These are phyloP conservation scores for Pygathrix nemaeus DNA, from an alignment of 2,113 vertebrate species.

Conservation along the genomic window DNA sequence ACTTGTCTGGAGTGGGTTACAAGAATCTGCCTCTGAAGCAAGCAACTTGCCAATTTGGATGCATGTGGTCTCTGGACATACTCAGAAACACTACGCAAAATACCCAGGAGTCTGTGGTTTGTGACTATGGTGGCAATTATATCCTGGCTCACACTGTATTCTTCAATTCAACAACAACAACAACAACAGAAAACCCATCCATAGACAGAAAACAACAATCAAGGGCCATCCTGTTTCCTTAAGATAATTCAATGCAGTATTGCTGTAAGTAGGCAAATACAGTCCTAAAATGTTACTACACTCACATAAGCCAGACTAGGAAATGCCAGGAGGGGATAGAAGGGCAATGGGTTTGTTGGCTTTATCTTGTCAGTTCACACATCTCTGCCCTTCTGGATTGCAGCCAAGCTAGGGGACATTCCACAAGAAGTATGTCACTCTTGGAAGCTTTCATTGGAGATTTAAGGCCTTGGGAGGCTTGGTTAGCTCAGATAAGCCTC, in stretches of 20 bases:
- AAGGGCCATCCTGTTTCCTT: neutral
- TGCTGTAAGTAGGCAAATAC: neutral
- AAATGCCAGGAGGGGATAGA: neutral
- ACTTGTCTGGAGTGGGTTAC: neutral
- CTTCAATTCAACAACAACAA: neutral
- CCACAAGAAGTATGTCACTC: neutral
- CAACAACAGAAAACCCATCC: neutral
- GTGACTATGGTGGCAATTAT: neutral
- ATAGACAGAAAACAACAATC: neutral
- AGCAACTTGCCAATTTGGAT: neutral
- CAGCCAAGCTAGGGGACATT: neutral
- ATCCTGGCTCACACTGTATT: neutral
- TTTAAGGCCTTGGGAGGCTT: constrained; percentile 16
- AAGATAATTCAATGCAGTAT: neutral
- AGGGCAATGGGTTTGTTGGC: neutral
- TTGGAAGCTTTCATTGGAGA: constrained; percentile 9
- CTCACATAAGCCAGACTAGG: neutral
- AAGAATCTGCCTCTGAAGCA: neutral
- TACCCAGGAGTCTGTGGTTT: neutral
- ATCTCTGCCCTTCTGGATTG: neutral
- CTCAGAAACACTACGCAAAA: neutral
- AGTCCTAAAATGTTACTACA: neutral
- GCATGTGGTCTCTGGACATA: neutral
- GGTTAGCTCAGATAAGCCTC: constrained; percentile 52
- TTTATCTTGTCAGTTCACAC: neutral